Conservation (phyloP, 2,797 vertebrate species). For the Phaenicophaeus curvirostris region DNA sequence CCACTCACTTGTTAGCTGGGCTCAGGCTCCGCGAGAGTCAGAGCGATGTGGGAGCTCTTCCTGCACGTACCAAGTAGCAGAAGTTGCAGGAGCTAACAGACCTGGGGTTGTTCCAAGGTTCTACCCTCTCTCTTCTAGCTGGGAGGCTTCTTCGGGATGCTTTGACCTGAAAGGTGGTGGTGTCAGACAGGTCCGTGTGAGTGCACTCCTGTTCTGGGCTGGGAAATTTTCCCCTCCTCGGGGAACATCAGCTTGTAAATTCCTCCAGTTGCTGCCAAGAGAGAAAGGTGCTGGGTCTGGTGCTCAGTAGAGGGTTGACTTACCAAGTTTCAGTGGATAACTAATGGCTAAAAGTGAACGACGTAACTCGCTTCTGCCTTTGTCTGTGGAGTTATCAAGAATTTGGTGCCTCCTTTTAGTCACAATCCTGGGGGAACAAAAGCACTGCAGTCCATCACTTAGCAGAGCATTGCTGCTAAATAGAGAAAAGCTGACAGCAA, state of each 20-base stretch:
- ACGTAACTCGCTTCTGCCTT: neutral
- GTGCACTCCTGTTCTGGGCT: neutral
- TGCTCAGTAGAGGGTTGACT: neutral
- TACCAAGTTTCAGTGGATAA: neutral
- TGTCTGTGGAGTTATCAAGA: neutral
- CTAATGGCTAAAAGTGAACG: neutral
- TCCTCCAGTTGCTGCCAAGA: neutral
- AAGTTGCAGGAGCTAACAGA: neutral
- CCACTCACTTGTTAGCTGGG: neutral
- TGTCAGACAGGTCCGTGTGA: fast-evolving
- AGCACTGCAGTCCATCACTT: neutral
- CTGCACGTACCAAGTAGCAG: neutral
- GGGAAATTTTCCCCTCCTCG: fast-evolving
- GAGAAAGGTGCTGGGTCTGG: neutral
- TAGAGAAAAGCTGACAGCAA: slow-evolving; percentile 25
- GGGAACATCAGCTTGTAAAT: neutral
- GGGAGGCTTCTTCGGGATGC: neutral
- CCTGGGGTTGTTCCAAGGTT: neutral
- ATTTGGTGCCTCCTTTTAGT: neutral
- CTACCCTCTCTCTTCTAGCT: neutral
- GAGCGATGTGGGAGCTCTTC: neutral
- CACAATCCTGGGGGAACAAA: neutral
- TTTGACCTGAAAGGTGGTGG: neutral
- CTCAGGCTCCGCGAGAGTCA: neutral
- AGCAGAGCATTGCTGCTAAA: neutral